Evolutionary conservation across 1,140 invertebrate species (phyloP).

Genomic region (Uloborus diversus): DNA sequence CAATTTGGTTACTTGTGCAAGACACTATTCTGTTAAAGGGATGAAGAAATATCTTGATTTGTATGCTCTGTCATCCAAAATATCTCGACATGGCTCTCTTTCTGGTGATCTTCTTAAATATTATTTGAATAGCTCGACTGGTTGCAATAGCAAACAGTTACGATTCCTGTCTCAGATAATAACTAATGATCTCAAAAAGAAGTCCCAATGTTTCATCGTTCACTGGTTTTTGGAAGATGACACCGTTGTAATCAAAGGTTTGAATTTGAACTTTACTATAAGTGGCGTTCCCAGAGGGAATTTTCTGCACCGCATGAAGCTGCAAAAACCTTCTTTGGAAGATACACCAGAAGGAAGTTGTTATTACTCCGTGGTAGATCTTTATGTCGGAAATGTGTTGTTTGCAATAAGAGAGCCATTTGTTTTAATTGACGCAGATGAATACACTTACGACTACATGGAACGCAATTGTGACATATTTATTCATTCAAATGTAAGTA

Average conservation of each 20-base stretch:
- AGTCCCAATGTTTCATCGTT: not conserved
- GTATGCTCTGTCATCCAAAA: not conserved
- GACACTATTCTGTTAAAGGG: not conserved
- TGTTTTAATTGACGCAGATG: conserved; percentile 4
- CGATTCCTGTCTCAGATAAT: not conserved
- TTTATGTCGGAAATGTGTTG: not conserved
- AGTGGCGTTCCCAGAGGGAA: not conserved
- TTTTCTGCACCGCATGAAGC: not conserved
- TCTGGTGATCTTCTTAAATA: not conserved
- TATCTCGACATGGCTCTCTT: not conserved
- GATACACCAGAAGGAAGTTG: not conserved
- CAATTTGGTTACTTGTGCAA: not conserved
- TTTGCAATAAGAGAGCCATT: not conserved
- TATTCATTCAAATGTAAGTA: not conserved
- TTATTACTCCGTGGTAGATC: not conserved
- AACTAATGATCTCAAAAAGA: not conserved
- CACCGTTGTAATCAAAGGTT: not conserved
- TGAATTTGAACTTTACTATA: not conserved
- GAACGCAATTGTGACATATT: not conserved
- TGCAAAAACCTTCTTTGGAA: not conserved
- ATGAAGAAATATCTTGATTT: not conserved
- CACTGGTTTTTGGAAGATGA: conserved; percentile 9
- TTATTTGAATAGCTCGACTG: not conserved
- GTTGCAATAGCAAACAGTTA: not conserved
- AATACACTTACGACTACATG: conserved; percentile 18